These are phyloP conservation scores for Linhomoeus sp. DNA, from an alignment of 2,888 invertebrate species.

Conservation along the genomic window DNA sequence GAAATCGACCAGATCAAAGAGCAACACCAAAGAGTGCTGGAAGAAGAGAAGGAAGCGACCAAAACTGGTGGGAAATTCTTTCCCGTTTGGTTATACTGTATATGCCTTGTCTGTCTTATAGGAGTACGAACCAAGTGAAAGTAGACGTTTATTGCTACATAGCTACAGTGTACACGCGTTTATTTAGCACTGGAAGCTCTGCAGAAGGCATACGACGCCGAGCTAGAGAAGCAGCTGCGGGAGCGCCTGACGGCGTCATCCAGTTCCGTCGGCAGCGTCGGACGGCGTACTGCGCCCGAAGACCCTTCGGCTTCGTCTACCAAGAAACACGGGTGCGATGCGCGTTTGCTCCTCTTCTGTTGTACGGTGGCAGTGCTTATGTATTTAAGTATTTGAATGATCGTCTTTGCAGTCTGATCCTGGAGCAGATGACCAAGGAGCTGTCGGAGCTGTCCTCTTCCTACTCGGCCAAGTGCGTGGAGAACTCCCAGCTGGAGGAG, in stretches of 20 bases:
- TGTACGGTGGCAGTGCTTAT: too few species aligned
- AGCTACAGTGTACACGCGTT: too few species aligned
- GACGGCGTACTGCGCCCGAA: too few species aligned
- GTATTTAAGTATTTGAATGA: too few species aligned
- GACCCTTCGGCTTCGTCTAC: too few species aligned
- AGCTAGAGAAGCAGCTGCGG: slow-evolving; percentile 1
- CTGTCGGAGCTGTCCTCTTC: slow-evolving; percentile 5
- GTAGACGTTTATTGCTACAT: too few species aligned
- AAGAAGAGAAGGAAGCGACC: slow-evolving; percentile 8
- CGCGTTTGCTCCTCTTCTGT: too few species aligned
- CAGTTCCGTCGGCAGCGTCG: too few species aligned
- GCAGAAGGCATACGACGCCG: slow-evolving; percentile 5
- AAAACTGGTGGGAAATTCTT: background rate
- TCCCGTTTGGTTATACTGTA: background rate
- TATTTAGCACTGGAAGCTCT: slow-evolving; percentile 6
- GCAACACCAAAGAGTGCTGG: slow-evolving; percentile 2
- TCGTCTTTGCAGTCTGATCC: background rate
- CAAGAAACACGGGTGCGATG: too few species aligned
- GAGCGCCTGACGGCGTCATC: background rate
- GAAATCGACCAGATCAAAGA: background rate
- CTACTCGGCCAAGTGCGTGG: slow-evolving; percentile 7
- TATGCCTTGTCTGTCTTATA: too few species aligned
- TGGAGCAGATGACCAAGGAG: slow-evolving; percentile 6
- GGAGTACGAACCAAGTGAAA: too few species aligned
- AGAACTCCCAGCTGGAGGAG: slow-evolving; percentile 6